Evolutionary conservation across 2,888 invertebrate species (phyloP), one percentile per base, ranked within the genome.

Genomic region (Tanypteryx hageni): DNA sequence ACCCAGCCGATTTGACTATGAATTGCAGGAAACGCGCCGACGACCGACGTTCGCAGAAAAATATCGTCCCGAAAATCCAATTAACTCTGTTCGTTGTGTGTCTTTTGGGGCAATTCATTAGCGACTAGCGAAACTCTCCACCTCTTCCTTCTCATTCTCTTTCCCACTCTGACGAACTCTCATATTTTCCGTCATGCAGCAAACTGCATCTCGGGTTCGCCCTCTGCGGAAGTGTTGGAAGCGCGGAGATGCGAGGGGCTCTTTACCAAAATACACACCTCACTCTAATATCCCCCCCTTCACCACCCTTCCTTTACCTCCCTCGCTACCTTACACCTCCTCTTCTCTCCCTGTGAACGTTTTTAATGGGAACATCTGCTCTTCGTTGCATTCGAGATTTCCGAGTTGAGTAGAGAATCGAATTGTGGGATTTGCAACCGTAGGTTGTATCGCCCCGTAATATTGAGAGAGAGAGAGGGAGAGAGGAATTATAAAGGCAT

Each of bases 291-390:
- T 18, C 9, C 22, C n/a, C 64, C n/a, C 22, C 1, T n/a, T 18
- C 68, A 68, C 0, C 68, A 10, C 9, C n/a, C 7, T n/a, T 44
- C 5, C 44, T 5, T 44, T 5, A 61, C 0, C 14, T 2, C 18
- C 13, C 14, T 7, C 61, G 1, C 13, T 16, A 1, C 61, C 2
- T 61, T 61, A 4, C 61, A 1, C 5, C 13, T 18, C 18, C 2
- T 4, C 5, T 61, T 7, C 61, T 7, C 61, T 68, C 68, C 22
- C 68, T 68, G 68, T 18, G 68, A 68, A 68, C 68, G 68, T 18
- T 68, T 64, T 68, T 68, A 68, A 68, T 68, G 68, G 22, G 68
- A 68, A 68, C 68, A 68, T 68, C 68, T 68, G 68, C 68, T 68
- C n/a, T 22, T 22, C 68, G 7, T 68, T 68, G n/a, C n/a, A 68